Base-by-base conservation (phyloP, 2,888 invertebrate species). In the Drosophila conformis region DNA sequence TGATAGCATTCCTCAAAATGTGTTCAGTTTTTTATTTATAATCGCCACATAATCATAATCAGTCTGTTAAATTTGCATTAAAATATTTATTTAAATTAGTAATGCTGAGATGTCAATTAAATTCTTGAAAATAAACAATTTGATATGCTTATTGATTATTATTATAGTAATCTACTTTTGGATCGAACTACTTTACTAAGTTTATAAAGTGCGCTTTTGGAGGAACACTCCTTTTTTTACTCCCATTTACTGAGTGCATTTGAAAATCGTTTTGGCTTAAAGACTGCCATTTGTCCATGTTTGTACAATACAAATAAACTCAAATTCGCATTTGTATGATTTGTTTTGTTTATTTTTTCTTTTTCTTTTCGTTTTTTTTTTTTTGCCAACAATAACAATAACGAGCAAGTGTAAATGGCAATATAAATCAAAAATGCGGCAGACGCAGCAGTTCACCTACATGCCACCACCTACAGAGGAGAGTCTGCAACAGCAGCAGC, bases 391-490 rank as follows among this genome's bases (percentile, higher is more conserved):
- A 69, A 85, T 88, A 86, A 75, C 72, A 83, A 76, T 71, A 75
- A 73, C 66, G 73, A 74, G 67, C 72, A 78, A 86, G 82, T 78
- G 87, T 78, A 81, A 81, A 86, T 80, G 87, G 82, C 83, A 76
- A 74, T 74, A 87, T 87, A 87, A 87, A 87, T 87, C 90, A 87
- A 85, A 89, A 69, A 72, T 70, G 83, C 70, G 82, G 76, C 87
- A 75, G 82, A 69, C 70, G 79, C 82, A 73, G 74, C 70, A 71
- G 53, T 54, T 70, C 76, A 81, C 73, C 73, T 67, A 80, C 70
- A 74, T 69, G 70, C 81, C 77, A 82, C 69, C 40, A 31, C 57
- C 29, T 57, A 40, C 29, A 57, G 56, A n/a, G n/a, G 58, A 49
- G 48, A 35, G 56, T 64, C 52, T 70, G 62, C 65, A 70, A 18